Conservation (phyloP, 2,888 invertebrate genomes). For the Drepanosiphum platanoidis region DNA sequence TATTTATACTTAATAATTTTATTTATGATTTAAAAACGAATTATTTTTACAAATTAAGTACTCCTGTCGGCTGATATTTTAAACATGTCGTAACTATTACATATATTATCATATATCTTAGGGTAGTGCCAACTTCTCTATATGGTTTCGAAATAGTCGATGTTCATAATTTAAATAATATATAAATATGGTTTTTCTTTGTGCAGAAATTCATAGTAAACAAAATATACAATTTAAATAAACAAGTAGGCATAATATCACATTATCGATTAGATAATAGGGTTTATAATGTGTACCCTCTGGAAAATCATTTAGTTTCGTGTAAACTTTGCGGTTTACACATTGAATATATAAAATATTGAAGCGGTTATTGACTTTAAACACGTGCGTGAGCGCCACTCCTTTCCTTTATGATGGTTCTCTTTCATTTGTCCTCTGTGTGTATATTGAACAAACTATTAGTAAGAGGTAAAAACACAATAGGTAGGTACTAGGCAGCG, state of each 20-base stretch:
- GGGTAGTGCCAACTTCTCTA: neutral
- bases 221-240: neutral
- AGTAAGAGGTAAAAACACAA: conserved; percentile 34
- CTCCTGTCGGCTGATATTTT: neutral
- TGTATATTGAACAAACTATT: conserved; percentile 56
- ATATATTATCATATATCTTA: neutral
- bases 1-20: neutral
- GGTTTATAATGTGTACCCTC: conserved; percentile 25
- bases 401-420: conserved; percentile 50
- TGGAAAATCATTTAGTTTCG: conserved; percentile 33
- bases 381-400: conserved; percentile 59
- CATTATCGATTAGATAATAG: conserved; percentile 25
- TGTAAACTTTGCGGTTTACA: conserved; percentile 5
- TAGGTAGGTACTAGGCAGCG: conserved; percentile 16
- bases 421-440: conserved; percentile 48
- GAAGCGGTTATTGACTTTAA: conserved; percentile 61
- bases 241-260: neutral
- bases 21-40: neutral
- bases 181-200: neutral
- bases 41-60: neutral
- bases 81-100: neutral
- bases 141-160: neutral
- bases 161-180: neutral
- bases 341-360: conserved; percentile 46
- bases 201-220: neutral